Evolutionary conservation across 2,113 vertebrate species (phyloP).

Genomic region (Dromas ardeola): DNA sequence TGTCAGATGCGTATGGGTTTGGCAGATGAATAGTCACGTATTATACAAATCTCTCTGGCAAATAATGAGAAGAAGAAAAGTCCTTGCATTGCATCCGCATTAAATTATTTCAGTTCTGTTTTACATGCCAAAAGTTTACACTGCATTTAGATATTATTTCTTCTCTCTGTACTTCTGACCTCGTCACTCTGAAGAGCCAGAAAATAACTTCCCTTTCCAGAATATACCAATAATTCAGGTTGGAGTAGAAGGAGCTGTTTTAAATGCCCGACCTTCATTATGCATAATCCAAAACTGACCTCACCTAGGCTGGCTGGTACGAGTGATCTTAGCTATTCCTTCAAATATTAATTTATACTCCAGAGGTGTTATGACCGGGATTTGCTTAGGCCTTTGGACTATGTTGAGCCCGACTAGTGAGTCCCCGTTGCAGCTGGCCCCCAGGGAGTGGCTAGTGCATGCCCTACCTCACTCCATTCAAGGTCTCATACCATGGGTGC

Average conservation of each 20-base stretch:
- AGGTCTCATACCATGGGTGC: neutral
- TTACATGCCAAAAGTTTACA: constrained; percentile 10
- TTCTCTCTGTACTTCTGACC: constrained; percentile 27
- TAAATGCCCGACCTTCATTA: neutral
- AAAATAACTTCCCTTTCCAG: neutral
- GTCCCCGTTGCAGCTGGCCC: neutral
- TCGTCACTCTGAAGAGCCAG: neutral
- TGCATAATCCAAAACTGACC: neutral
- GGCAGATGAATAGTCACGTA: neutral
- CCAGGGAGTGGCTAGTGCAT: fast-evolving
- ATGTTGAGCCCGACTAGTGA: neutral
- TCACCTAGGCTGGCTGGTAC: neutral
- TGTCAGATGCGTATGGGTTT: neutral
- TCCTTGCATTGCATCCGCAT: neutral
- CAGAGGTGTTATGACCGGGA: neutral
- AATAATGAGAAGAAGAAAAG: neutral
- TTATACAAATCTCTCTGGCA: constrained; percentile 29
- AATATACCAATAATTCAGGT: neutral
- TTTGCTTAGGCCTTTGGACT: neutral
- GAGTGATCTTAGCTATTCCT: neutral
- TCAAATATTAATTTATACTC: neutral
- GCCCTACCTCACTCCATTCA: neutral
- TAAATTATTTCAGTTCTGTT: constrained; percentile 31
- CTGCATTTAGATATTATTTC: neutral
- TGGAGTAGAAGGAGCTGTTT: neutral